These are phyloP conservation scores for Hydrozoanthus gracilis DNA, from an alignment of 92 coral and sea anemone species.

Conservation along the genomic window DNA sequence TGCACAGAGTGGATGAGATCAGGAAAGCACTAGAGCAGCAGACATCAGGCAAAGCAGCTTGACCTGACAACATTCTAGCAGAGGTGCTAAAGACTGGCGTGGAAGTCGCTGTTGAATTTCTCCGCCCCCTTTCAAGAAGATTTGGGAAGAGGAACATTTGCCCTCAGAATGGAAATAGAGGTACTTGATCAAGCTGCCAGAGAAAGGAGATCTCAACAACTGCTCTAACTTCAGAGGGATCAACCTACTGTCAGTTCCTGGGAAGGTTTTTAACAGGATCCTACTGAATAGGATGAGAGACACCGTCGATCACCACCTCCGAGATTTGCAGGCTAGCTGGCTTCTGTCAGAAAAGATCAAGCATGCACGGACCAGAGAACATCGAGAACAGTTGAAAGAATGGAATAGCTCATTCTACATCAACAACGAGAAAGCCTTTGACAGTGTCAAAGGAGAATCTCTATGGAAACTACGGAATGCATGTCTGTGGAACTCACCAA, in stretches of 20 bases:
- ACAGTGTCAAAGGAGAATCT: no score
- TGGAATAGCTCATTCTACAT: no score
- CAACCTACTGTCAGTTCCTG: not conserved
- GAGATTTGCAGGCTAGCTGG: no score
- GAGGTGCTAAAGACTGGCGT: not conserved
- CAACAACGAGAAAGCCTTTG: no score
- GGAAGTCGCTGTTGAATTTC: not conserved
- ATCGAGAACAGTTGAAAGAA: no score
- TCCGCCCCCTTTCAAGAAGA: constrained; percentile 3
- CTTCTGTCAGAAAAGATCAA: no score
- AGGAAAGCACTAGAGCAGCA: not conserved
- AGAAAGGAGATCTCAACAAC: not conserved
- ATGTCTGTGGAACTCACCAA: no score
- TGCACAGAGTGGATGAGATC: not conserved
- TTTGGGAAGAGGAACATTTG: constrained; percentile 13
- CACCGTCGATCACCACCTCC: no score
- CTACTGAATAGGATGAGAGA: no score
- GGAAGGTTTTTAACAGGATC: not conserved
- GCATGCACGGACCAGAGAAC: no score
- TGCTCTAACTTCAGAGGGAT: not conserved
- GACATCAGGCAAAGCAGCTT: not conserved
- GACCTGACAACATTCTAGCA: not conserved
- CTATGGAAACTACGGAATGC: no score
- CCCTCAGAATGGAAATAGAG: not conserved
- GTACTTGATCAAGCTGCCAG: not conserved